Evolutionary conservation across 2,888 invertebrate genomes (phyloP), one percentile per base, ranked within the genome.

Genomic region (Volucella inflata): DNA sequence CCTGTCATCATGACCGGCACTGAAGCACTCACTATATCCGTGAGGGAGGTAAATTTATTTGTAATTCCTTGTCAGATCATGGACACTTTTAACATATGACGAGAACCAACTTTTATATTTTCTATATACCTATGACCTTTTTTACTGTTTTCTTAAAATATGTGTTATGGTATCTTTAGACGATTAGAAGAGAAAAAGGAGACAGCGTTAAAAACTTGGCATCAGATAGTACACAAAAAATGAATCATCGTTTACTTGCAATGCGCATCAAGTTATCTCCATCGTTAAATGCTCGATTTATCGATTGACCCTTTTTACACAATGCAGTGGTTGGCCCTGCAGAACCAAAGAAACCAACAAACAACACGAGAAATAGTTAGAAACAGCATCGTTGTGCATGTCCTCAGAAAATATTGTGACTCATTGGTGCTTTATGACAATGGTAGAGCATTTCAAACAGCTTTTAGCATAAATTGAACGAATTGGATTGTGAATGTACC

Each of bases 391-490:
- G 12, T 46, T 60, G 40, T 30, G 30, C 60, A 46, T 42, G 6
- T 48, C 17, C 36, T 55, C 36, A n/a, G 2, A 59, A 51, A 53
- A 53, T 30, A 30, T 30, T 30, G 30, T 74, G 62, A 64, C 64
- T 74, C 74, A 74, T 55, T n/a, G 30, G 44, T 16, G 55, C 36
- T 74, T 74, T 55, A 74, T 74, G 55, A 62, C 74, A 74, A 62
- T 53, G 44, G 14, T 11, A 70, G 68, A 53, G 38, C 36, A 59
- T 57, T 16, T 9, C 62, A 46, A 42, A 62, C 62, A 55, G 74
- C 74, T 74, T 74, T 74, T 74, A 74, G 64, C 74, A 74, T 74
- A 74, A 64, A 74, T 60, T 71, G 44, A 46, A 55, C 12, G 16
- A 55, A 17, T 40, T 48, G 17, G n/a, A 59, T 17, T 40, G 21